Percentiles rank a stretch among this genome's conserved stretches.
Conservation (phyloP, 2,888 invertebrate species). For the Pyrrhia umbra region DNA sequence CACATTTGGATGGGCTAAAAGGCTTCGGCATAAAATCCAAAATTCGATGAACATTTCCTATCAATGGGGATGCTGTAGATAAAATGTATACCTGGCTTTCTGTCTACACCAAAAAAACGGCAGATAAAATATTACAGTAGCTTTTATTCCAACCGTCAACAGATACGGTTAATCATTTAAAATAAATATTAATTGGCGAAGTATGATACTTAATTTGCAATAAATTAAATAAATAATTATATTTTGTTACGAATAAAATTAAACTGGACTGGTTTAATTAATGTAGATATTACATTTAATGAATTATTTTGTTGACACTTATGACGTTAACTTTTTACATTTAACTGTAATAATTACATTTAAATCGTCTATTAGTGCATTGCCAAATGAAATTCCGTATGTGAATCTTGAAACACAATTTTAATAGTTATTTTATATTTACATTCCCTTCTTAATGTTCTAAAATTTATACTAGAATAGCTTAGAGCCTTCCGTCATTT, state of each 20-base stretch:
- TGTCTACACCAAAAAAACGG: not conserved
- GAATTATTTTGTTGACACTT: slow-evolving; percentile 52
- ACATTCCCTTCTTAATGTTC: slow-evolving; percentile 40
- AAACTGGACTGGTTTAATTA: slow-evolving; percentile 46
- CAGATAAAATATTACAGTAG: not conserved
- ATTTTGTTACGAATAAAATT: slow-evolving; percentile 13
- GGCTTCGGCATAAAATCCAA: too few species aligned
- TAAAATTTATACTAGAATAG: slow-evolving; percentile 55
- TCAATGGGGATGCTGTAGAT: not conserved
- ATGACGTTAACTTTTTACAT: slow-evolving; percentile 51
- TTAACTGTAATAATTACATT: slow-evolving; percentile 48
- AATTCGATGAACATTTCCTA: not conserved
- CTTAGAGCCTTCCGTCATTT: slow-evolving; percentile 69
- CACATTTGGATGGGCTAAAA: not conserved
- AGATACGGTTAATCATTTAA: not conserved
- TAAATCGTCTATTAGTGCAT: slow-evolving; percentile 56
- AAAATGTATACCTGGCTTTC: not conserved
- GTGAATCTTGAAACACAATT: slow-evolving; percentile 50
- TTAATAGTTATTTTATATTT: slow-evolving; percentile 34
- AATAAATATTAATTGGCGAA: slow-evolving; percentile 35
- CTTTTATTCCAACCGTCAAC: not conserved
- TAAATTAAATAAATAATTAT: slow-evolving; percentile 25
- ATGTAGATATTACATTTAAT: slow-evolving; percentile 32
- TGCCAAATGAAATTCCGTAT: slow-evolving; percentile 52
- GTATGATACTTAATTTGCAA: slow-evolving; percentile 10